These are phyloP conservation scores for Meandrina meandrites DNA, from an alignment of 92 coral and sea anemone genomes.

Conservation along the genomic window DNA sequence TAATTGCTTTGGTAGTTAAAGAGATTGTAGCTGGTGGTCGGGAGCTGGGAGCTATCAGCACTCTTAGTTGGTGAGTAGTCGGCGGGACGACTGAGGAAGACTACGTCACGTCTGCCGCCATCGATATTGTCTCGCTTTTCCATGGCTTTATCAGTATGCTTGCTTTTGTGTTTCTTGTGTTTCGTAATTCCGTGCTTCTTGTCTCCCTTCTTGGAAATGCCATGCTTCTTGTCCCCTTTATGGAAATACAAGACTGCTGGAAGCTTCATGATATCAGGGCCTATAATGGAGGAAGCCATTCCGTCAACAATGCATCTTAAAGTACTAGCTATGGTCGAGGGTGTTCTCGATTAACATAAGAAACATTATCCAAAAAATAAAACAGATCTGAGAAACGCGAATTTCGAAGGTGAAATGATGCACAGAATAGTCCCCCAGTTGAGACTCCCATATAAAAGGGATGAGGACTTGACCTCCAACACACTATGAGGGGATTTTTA, in stretches of 20 bases:
- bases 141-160: conserved; percentile 24
- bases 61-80: conserved; percentile 29
- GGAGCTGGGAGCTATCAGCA: neutral
- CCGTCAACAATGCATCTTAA: neutral
- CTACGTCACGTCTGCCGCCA: conserved; percentile 42
- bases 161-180: conserved; percentile 29
- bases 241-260: conserved; percentile 70
- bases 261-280: conserved; percentile 36
- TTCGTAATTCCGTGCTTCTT: conserved; percentile 25
- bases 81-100: conserved; percentile 31
- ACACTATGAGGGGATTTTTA: too few relatives aligned
- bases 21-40: conserved; percentile 32
- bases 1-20: conserved; percentile 53
- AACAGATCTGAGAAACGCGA: too few relatives aligned
- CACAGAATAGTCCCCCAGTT: too few relatives aligned
- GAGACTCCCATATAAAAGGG: too few relatives aligned
- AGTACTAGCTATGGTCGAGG: neutral
- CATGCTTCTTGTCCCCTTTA: conserved; percentile 40
- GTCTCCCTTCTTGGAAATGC: conserved; percentile 45
- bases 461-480: too few relatives aligned
- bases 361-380: neutral
- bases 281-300: neutral
- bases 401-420: too few relatives aligned
- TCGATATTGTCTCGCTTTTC: conserved; percentile 22
- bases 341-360: neutral